A percentile compares a stretch with the other conserved stretches of the same genome.
These are phyloP conservation scores for Lasius fuliginosus DNA, from an alignment of 2,888 invertebrate species.

Conservation along the genomic window DNA sequence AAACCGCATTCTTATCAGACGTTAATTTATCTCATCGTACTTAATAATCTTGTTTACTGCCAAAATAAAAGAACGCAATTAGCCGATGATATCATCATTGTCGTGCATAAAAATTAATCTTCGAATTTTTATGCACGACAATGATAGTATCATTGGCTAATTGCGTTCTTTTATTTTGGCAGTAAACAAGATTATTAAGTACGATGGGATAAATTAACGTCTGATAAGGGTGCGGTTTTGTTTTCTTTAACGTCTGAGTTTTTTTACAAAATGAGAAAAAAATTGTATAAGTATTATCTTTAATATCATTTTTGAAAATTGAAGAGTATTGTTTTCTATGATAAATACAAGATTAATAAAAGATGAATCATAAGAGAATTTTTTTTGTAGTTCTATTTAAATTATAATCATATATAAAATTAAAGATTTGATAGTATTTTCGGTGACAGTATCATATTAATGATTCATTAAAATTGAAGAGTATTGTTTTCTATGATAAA, in stretches of 20 bases:
- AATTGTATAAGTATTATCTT: constrained; percentile 6
- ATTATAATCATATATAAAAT: neutral
- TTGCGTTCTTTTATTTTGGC: constrained; percentile 13
- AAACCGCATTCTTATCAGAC: neutral
- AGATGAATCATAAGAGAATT: neutral
- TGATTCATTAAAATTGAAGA: constrained; percentile 3
- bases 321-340: neutral
- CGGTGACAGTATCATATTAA: too few species aligned
- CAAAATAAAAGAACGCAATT: constrained; percentile 29
- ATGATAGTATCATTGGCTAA: neutral
- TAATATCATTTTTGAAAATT: neutral
- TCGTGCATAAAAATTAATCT: constrained; percentile 1
- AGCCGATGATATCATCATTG: neutral
- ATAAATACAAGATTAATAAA: neutral
- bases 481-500: neutral
- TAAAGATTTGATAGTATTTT: too few species aligned
- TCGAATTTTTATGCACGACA: neutral
- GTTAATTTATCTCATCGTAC: neutral
- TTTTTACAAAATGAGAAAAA: neutral
- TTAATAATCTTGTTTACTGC: neutral
- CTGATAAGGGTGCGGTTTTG: neutral
- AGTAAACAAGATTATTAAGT: constrained; percentile 1
- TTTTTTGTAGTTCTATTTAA: neutral
- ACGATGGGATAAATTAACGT: neutral
- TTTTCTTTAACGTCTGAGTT: neutral